Percentiles rank a stretch among this genome's conserved stretches.
phyloP scores from a whole-genome alignment of 2,797 vertebrate species.

The Benthosema pterotum region DNA sequence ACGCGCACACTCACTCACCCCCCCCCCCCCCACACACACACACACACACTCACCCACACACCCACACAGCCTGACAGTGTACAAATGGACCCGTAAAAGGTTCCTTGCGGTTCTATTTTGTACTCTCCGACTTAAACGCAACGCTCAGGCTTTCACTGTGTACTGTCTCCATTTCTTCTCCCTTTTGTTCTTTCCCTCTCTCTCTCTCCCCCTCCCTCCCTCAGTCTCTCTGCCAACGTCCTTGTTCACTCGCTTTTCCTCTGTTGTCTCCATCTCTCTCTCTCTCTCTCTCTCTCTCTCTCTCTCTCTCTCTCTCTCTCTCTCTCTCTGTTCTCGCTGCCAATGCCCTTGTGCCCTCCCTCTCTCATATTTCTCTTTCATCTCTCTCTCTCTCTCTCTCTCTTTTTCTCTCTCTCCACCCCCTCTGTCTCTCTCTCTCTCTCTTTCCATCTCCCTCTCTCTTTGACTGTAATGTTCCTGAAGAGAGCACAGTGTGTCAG shows the following conservation, averaged over 20 bases:
- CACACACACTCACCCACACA: background rate
- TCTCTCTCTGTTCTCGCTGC: conserved; percentile 32
- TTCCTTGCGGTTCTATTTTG: no score
- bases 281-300: conserved; percentile 31
- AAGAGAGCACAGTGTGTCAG: conserved; percentile 77
- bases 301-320: conserved; percentile 33
- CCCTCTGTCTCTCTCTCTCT: background rate
- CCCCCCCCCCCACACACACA: background rate
- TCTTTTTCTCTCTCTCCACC: background rate
- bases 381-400: conserved; percentile 3
- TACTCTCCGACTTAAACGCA: no score
- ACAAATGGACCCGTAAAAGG: no score
- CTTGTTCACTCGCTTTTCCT: conserved; percentile 23
- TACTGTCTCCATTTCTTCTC: conserved; percentile 14
- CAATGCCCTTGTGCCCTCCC: background rate
- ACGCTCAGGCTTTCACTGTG: conserved; percentile 1
- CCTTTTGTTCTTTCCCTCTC: conserved; percentile 27
- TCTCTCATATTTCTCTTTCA: conserved; percentile 51
- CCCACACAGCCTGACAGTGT: background rate
- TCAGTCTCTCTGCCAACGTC: conserved; percentile 39
- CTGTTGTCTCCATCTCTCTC: conserved; percentile 17
- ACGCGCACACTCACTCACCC: background rate
- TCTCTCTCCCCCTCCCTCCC: conserved; percentile 48
- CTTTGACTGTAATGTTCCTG: conserved; percentile 71
- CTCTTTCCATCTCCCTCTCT: conserved; percentile 46